These are phyloP conservation scores for Montipora capitata DNA, from an alignment of 92 coral and sea anemone genomes.

Conservation along the genomic window DNA sequence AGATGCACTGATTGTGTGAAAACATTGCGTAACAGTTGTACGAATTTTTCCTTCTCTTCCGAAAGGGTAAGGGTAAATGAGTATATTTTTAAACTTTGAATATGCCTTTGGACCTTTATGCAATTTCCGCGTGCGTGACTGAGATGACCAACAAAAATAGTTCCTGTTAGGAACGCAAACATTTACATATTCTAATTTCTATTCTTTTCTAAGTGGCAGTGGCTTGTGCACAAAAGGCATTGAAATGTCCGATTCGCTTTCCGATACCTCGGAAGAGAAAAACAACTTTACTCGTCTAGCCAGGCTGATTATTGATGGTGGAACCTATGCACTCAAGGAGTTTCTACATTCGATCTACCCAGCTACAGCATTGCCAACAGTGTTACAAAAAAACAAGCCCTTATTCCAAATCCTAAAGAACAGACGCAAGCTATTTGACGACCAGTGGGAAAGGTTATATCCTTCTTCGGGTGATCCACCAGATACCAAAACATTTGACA, in stretches of 20 bases:
- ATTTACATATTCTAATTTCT: neutral
- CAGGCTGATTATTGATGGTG: slow-evolving; percentile 47
- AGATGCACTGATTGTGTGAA: no score
- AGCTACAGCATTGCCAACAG: slow-evolving; percentile 15
- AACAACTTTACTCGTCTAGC: slow-evolving; percentile 43
- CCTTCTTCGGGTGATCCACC: slow-evolving; percentile 52
- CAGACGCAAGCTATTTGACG: slow-evolving; percentile 24
- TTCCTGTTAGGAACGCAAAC: no score
- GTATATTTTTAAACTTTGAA: no score
- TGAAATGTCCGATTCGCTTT: neutral
- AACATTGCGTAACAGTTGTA: no score
- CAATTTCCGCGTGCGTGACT: no score
- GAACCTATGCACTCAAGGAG: slow-evolving; percentile 40
- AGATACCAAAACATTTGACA: slow-evolving; percentile 62
- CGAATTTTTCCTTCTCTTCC: no score
- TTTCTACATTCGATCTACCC: neutral
- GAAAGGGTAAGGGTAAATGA: no score
- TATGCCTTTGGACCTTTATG: no score
- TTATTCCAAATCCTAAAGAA: slow-evolving; percentile 5
- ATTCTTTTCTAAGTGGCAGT: neutral
- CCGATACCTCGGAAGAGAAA: slow-evolving; percentile 22
- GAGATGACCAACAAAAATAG: no score
- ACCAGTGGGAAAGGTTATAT: slow-evolving; percentile 70
- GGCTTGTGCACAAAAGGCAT: neutral
- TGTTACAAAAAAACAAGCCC: slow-evolving; percentile 1